Evolutionary conservation across 2,888 invertebrate species (phyloP).

Genomic region (Temnothorax unifasciatus): DNA sequence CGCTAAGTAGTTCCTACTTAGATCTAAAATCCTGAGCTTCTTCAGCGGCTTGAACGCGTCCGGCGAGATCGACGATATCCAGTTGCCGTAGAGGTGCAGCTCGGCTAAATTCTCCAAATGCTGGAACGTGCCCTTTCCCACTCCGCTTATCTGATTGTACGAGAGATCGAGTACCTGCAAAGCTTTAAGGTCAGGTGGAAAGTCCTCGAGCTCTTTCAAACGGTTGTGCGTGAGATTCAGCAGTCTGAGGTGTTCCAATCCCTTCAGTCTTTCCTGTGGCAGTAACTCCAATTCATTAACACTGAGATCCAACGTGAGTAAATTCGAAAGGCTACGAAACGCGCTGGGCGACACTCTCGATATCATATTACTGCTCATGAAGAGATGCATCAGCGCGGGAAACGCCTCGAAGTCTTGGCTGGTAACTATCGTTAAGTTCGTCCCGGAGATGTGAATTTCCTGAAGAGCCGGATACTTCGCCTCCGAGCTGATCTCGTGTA

Average conservation of each 20-base stretch:
- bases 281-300: slow-evolving; percentile 94
- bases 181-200: slow-evolving; percentile 92
- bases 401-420: slow-evolving; percentile 95
- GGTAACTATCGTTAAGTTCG: slow-evolving; percentile 93
- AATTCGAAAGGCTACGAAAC: slow-evolving; percentile 92
- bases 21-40: slow-evolving; percentile 92
- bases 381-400: slow-evolving; percentile 92
- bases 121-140: slow-evolving; percentile 92
- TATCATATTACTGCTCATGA: slow-evolving; percentile 91
- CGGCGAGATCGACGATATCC: slow-evolving; percentile 92
- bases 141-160: slow-evolving; percentile 93
- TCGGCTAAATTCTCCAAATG: slow-evolving; percentile 92
- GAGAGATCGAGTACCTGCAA: slow-evolving; percentile 94
- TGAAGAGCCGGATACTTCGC: slow-evolving; percentile 92
- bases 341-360: slow-evolving; percentile 94
- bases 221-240: slow-evolving; percentile 95
- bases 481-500: slow-evolving; percentile 91
- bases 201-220: slow-evolving; percentile 93
- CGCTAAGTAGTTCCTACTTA: slow-evolving; percentile 94
- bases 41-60: slow-evolving; percentile 93
- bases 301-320: slow-evolving; percentile 93
- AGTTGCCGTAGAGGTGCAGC: slow-evolving; percentile 93
- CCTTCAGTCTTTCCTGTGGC: slow-evolving; percentile 94
- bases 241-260: slow-evolving; percentile 90
- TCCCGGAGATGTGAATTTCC: slow-evolving; percentile 92